phyloP scores from a whole-genome alignment of 2,797 vertebrate species.

The Lophotriccus pileatus region DNA sequence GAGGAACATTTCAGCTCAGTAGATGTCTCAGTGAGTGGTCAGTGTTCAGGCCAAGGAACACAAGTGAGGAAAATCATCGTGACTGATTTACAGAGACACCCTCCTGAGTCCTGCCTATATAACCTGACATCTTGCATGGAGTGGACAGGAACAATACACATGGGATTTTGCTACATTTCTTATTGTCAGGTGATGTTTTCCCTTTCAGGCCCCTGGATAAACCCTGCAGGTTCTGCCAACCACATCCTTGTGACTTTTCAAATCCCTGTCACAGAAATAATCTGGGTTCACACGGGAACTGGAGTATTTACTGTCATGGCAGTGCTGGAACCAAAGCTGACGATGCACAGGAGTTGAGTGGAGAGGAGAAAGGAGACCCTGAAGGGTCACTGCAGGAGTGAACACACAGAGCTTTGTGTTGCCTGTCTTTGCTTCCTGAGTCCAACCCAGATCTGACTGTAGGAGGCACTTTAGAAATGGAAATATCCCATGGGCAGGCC shows the following conservation, averaged over 20 bases:
- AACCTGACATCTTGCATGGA: neutral
- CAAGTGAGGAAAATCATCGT: neutral
- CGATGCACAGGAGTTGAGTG: neutral
- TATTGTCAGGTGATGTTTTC: neutral
- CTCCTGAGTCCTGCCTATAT: neutral
- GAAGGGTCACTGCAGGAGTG: neutral
- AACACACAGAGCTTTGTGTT: neutral
- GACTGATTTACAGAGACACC: neutral
- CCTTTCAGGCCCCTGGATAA: neutral
- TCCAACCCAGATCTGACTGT: neutral
- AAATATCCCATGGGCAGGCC: neutral
- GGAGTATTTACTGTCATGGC: neutral
- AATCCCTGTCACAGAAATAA: neutral
- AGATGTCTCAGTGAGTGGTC: no score
- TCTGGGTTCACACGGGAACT: neutral
- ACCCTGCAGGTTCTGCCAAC: neutral
- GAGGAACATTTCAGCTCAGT: neutral
- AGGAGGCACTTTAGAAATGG: neutral
- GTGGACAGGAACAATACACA: neutral
- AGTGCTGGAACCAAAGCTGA: neutral
- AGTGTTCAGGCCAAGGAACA: neutral
- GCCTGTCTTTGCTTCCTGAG: neutral
- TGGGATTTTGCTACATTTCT: neutral
- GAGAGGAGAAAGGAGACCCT: neutral
- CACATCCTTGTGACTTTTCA: neutral